Percentiles rank a stretch among this genome's conserved stretches.
These are phyloP conservation scores for Drosophila phalerata DNA, from an alignment of 2,888 invertebrate genomes.

Conservation along the genomic window DNA sequence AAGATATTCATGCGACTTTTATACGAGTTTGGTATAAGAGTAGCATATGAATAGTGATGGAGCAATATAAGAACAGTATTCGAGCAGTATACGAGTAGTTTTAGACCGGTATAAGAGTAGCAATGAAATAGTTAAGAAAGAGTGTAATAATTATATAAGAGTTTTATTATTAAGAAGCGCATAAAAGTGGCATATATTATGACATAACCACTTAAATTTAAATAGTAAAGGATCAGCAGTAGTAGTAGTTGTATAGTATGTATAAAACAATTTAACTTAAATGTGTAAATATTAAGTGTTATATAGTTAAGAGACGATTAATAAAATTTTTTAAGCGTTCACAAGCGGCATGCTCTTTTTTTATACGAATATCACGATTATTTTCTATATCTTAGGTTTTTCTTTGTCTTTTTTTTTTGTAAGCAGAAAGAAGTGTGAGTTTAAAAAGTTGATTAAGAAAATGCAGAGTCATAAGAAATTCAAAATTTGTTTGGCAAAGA, in stretches of 20 bases:
- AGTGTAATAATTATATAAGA: background rate
- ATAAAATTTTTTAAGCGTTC: constrained; percentile 41
- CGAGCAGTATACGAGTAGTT: background rate
- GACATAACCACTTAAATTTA: background rate
- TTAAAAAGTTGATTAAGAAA: constrained; percentile 12
- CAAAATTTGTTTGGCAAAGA: constrained; percentile 30
- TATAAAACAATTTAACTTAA: background rate
- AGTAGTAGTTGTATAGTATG: background rate
- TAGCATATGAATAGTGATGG: background rate
- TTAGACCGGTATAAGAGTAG: constrained; percentile 2
- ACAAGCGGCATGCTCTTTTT: constrained; percentile 69
- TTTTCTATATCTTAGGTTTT: constrained; percentile 13
- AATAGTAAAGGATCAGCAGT: no score
- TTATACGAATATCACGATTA: background rate
- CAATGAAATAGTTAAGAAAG: background rate
- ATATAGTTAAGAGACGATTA: constrained; percentile 19
- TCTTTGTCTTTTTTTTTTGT: background rate
- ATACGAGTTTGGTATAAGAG: background rate
- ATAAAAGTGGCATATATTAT: background rate
- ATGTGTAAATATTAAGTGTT: background rate
- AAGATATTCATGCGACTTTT: background rate
- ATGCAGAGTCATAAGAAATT: constrained; percentile 15
- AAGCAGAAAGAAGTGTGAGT: constrained; percentile 40
- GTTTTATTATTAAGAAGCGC: no score
- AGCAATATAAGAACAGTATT: background rate